Base-by-base conservation (phyloP, 2,888 invertebrate genomes). In the Archips xylosteana region DNA sequence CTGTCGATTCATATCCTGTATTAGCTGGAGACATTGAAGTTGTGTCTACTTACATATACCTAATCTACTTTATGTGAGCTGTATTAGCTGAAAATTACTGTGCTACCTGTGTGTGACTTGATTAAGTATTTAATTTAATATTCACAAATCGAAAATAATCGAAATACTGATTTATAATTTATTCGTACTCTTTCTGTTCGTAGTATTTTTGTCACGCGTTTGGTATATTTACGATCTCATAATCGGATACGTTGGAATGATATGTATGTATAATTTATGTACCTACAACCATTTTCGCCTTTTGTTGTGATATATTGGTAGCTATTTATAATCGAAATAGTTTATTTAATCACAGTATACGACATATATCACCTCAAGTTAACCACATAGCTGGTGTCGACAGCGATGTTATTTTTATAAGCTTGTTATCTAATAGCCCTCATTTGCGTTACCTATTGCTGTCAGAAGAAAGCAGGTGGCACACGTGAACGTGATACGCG, bases 171-270 rank as follows among this genome's bases (percentile, higher is more conserved):
- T 12, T 45, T 12, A 2, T 49, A 49, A 49, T 49, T 49, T n/a
- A n/a, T n/a, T 49, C 49, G n/a, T 49, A 49, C 49, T n/a, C 54
- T n/a, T n/a, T 54, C 23, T 23, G 15, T 51, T 51, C 6, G 9
- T 23, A 23, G 23, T 57, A 57, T 57, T 57, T 57, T 54, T 54
- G 23, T 23, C n/a, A 54, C 15, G 10, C 32, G 9, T 6, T 23
- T 23, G 23, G 23, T 9, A 13, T 60, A 60, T 54, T 61, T 49
- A 61, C 23, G 23, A 61, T 12, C 23, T 61, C 39, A 49, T 68
- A 34, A 68, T 59, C 34, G 9, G 45, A 36, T 59, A 67, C 57
- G 45, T 68, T 34, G 57, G 67, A 68, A 68, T 68, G 57, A 47
- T 34, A 34, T 68, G 54, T 54, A 23, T 15, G 15, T 23, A 9